phyloP scores from a whole-genome alignment of 2,888 invertebrate species.

The Heteromyza rotundicornis region DNA sequence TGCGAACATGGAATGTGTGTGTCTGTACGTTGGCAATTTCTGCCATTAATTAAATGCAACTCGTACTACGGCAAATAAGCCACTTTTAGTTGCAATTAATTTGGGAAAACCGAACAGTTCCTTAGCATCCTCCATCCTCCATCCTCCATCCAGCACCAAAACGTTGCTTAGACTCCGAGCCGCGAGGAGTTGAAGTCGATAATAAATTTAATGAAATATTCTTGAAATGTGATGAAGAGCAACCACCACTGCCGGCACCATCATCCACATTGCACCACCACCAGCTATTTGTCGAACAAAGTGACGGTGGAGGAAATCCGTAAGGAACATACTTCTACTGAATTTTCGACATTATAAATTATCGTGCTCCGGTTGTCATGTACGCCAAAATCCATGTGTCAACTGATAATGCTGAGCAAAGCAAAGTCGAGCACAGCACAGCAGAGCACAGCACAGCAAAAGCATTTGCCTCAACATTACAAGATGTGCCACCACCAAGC shows the following conservation, averaged over 20 bases:
- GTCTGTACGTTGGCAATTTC: constrained; percentile 20
- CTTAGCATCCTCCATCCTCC: neutral
- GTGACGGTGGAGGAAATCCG: neutral
- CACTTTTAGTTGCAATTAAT: constrained; percentile 21
- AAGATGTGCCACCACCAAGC: constrained; percentile 9
- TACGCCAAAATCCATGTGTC: constrained; percentile 36
- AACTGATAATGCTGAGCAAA: constrained; percentile 25
- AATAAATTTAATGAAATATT: constrained; percentile 24
- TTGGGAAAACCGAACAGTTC: constrained; percentile 15
- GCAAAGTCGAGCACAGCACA: constrained; percentile 21
- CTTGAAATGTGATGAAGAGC: constrained; percentile 22
- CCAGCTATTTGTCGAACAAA: too few relatives aligned
- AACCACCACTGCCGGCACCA: neutral
- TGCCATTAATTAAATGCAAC: constrained; percentile 2
- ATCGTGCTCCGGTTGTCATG: constrained; percentile 33
- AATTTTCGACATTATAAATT: constrained; percentile 31
- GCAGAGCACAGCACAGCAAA: too few relatives aligned
- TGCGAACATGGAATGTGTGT: constrained; percentile 21
- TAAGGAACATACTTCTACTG: neutral
- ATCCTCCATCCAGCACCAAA: neutral
- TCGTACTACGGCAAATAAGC: neutral
- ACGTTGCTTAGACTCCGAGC: constrained; percentile 3
- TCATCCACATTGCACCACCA: neutral
- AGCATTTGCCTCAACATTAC: too few relatives aligned
- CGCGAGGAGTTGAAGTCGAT: constrained; percentile 1